phyloP scores from a whole-genome alignment of 2,888 invertebrate genomes.

The Lissocephala sabroskyi region DNA sequence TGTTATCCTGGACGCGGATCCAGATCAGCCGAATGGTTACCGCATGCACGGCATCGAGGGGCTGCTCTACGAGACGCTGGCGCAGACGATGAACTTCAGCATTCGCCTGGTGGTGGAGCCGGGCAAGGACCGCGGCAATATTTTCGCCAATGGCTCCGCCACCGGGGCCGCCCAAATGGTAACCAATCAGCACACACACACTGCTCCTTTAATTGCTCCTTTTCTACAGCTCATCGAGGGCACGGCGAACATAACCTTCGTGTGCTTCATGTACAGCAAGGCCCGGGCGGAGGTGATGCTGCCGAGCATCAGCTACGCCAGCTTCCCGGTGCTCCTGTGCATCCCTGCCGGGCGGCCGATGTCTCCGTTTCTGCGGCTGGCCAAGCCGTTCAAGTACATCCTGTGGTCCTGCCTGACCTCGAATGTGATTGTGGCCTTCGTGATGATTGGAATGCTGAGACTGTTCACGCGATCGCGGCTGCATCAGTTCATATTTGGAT shows the following conservation, averaged over 20 bases:
- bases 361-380: constrained; percentile 52
- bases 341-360: constrained; percentile 52
- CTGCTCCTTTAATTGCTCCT: background rate
- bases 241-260: constrained; percentile 56
- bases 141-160: constrained; percentile 54
- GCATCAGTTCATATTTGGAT: constrained; percentile 52
- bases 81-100: constrained; percentile 66
- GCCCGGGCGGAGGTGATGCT: constrained; percentile 41
- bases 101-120: constrained; percentile 34
- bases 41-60: constrained; percentile 67
- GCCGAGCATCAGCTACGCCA: constrained; percentile 50
- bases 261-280: constrained; percentile 44
- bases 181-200: constrained; percentile 7
- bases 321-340: constrained; percentile 47
- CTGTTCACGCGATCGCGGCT: constrained; percentile 5
- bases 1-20: constrained; percentile 38
- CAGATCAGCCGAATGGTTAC: background rate
- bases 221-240: constrained; percentile 56
- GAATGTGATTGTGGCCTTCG: constrained; percentile 38
- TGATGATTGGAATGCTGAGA: constrained; percentile 31
- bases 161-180: constrained; percentile 64
- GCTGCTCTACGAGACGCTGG: constrained; percentile 45
- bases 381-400: constrained; percentile 55
- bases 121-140: constrained; percentile 37
- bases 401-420: constrained; percentile 57